A percentile compares a stretch with the other conserved stretches of the same genome.
phyloP scores from a whole-genome alignment of 2,113 vertebrate genomes.

The Pterocles burchelli region DNA sequence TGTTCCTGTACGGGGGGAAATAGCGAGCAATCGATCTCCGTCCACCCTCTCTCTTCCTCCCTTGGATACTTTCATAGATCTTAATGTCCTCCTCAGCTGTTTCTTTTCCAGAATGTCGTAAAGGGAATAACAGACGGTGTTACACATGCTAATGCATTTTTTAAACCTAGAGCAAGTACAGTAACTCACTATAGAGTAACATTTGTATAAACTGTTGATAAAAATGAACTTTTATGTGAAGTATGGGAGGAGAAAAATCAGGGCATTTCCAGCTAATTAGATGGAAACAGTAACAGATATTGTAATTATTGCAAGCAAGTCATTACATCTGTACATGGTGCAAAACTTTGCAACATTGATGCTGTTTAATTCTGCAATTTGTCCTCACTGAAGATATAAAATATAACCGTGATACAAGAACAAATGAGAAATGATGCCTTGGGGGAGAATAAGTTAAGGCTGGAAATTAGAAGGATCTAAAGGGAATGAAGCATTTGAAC shows the following conservation, averaged over 20 bases:
- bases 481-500: not conserved
- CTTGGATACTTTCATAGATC: not conserved
- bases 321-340: not conserved
- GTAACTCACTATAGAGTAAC: not conserved
- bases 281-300: not conserved
- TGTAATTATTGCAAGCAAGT: constrained; percentile 22
- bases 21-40: not conserved
- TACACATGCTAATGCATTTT: not conserved
- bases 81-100: not conserved
- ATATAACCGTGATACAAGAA: constrained; percentile 16
- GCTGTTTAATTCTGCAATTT: constrained; percentile 38
- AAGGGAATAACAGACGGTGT: not conserved
- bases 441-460: constrained; percentile 25
- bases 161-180: not conserved
- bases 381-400: not conserved
- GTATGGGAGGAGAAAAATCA: not conserved
- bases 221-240: not conserved
- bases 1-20: not conserved
- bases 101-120: not conserved
- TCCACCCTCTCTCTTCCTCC: not conserved
- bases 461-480: constrained; percentile 43
- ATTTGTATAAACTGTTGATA: not conserved
- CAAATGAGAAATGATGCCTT: constrained; percentile 43
- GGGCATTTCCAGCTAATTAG: constrained; percentile 16
- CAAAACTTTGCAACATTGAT: not conserved